These are phyloP conservation scores for Gymnodraco acuticeps DNA, from an alignment of 2,797 vertebrate genomes.

Conservation along the genomic window DNA sequence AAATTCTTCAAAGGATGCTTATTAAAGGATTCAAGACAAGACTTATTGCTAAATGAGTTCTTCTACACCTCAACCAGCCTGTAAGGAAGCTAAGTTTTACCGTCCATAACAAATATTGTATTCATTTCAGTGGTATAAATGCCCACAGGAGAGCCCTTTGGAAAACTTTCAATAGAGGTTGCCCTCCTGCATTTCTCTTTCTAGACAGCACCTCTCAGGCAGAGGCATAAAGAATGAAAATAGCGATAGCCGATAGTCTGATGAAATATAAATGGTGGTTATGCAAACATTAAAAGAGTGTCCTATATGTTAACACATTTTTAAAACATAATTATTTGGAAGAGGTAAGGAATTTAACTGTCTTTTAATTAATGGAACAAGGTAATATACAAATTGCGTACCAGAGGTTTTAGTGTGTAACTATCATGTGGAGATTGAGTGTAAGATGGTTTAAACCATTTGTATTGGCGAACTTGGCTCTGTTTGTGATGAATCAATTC, in stretches of 20 bases:
- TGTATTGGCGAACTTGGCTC: conserved; percentile 25
- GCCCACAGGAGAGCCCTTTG: conserved; percentile 30
- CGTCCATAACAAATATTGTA: conserved; percentile 15
- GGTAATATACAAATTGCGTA: conserved; percentile 13
- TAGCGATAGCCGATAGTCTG: background rate
- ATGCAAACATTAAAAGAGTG: conserved; percentile 15
- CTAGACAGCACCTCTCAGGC: conserved; percentile 29
- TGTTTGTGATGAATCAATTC: conserved; percentile 56
- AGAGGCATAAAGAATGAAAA: conserved; percentile 14
- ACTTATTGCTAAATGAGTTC: background rate
- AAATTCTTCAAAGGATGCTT: background rate
- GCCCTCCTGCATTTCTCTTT: conserved; percentile 27
- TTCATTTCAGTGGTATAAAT: background rate
- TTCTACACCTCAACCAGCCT: background rate
- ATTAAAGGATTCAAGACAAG: background rate
- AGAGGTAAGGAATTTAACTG: background rate
- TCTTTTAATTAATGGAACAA: background rate
- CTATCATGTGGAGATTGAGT: conserved; percentile 25
- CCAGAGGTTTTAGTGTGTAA: conserved; percentile 22
- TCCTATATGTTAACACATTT: no score
- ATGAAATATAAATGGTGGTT: conserved; percentile 35
- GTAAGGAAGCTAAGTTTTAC: conserved; percentile 1
- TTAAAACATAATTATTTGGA: background rate
- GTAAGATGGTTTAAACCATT: conserved; percentile 33
- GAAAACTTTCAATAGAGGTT: conserved; percentile 12